Conservation (phyloP, 2,113 vertebrate species). For the Thamnaconus septentrionalis region DNA sequence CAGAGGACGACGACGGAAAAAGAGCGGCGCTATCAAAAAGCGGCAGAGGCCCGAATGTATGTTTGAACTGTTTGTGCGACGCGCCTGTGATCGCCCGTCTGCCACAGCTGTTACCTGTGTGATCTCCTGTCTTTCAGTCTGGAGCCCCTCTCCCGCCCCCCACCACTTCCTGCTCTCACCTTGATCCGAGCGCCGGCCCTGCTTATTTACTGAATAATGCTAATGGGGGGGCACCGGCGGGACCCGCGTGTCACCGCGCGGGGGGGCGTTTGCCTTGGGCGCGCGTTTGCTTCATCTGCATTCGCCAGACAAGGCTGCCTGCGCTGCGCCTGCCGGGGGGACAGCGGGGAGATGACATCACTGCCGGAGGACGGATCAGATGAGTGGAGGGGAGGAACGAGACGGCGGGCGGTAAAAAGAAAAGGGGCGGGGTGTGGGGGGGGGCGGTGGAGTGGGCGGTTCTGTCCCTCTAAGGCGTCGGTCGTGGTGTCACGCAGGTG, state of each 20-base stretch:
- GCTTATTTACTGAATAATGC: constrained; percentile 46
- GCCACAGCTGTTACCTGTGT: no score
- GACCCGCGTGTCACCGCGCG: constrained; percentile 18
- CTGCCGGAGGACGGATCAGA: constrained; percentile 45
- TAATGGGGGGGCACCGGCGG: constrained; percentile 28
- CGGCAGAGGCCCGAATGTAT: no score
- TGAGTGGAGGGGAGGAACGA: constrained; percentile 19
- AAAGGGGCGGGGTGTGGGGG: no score
- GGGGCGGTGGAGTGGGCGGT: background rate
- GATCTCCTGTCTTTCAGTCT: no score
- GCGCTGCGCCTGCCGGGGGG: constrained; percentile 36
- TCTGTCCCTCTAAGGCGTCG: background rate
- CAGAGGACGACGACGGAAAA: no score
- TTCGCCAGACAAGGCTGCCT: constrained; percentile 31
- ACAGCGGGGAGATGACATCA: constrained; percentile 64
- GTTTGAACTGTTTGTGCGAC: no score
- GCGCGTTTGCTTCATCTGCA: constrained; percentile 54
- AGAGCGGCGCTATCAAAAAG: no score
- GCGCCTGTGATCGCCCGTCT: no score
- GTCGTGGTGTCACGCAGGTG: constrained; percentile 6
- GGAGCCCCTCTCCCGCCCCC: no score
- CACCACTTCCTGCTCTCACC: constrained; percentile 15
- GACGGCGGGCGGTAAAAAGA: background rate
- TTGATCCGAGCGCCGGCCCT: constrained; percentile 32
- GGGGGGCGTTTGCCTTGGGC: background rate